Percentiles rank a stretch among this genome's conserved stretches.
These are phyloP conservation scores for Silurus glanis DNA, from an alignment of 2,113 vertebrate genomes.

Conservation along the genomic window DNA sequence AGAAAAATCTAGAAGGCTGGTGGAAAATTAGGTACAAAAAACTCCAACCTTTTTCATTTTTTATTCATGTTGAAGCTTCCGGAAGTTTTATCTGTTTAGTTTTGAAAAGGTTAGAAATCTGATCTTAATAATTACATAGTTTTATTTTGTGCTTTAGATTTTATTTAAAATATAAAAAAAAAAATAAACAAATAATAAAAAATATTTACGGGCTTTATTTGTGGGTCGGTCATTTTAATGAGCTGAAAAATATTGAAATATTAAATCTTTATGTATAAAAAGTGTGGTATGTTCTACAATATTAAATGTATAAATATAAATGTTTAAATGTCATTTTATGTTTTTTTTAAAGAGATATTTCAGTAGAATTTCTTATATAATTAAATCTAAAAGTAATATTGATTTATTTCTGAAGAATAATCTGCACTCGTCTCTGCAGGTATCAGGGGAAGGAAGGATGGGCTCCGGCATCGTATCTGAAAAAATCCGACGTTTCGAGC, in stretches of 20 bases:
- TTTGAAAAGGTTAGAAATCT: background rate
- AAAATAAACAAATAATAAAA: too few species aligned
- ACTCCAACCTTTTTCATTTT: background rate
- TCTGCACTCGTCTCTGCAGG: constrained; percentile 63
- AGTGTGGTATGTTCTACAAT: too few species aligned
- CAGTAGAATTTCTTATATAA: too few species aligned
- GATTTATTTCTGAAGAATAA: too few species aligned
- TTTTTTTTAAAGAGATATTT: too few species aligned
- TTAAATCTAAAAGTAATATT: too few species aligned
- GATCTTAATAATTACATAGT: background rate
- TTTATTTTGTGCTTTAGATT: background rate
- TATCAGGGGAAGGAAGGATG: constrained; percentile 93
- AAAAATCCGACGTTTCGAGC: constrained; percentile 80
- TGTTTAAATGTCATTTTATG: too few species aligned
- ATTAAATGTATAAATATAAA: too few species aligned
- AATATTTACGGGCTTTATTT: too few species aligned
- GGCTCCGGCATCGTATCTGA: constrained; percentile 96
- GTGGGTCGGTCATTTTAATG: too few species aligned
- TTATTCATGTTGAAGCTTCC: background rate
- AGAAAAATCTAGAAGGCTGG: constrained; percentile 99
- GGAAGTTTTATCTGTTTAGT: background rate
- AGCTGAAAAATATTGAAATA: too few species aligned
- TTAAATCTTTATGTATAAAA: too few species aligned
- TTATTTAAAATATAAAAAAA: background rate
- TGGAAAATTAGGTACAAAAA: constrained; percentile 93